Evolutionary conservation across 1,140 invertebrate species (phyloP).

Genomic region (Cotesia chilonis): DNA sequence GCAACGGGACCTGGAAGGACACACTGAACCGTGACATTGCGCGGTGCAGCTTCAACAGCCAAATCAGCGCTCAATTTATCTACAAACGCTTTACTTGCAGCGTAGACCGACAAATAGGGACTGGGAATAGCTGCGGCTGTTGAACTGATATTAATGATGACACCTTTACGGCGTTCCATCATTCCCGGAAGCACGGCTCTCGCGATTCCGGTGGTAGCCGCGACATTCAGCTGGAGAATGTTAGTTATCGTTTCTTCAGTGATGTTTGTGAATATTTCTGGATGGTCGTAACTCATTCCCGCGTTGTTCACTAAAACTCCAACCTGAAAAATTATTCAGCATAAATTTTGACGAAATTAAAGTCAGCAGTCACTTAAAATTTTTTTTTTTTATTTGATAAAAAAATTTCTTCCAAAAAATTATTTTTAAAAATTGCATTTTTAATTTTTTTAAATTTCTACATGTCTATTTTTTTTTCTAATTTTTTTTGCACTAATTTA

Average conservation of each 20-base stretch:
- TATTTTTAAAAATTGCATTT: too few relatives aligned
- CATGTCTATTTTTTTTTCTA: too few relatives aligned
- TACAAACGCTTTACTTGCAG: conserved; percentile 89
- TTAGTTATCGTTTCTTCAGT: conserved; percentile 64
- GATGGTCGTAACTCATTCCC: conserved; percentile 88
- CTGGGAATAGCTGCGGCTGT: conserved; percentile 80
- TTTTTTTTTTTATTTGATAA: too few relatives aligned
- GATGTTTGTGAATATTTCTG: conserved; percentile 82
- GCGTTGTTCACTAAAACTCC: conserved; percentile 96
- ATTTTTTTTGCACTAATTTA: too few relatives aligned
- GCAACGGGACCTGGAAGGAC: conserved; percentile 89
- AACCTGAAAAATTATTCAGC: conserved; percentile 64
- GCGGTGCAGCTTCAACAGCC: conserved; percentile 78
- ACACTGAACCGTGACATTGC: conserved; percentile 86
- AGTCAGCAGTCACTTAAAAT: too few relatives aligned
- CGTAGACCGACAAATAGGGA: conserved; percentile 87
- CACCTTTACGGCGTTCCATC: conserved; percentile 83
- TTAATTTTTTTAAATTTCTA: too few relatives aligned
- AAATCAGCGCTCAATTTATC: conserved; percentile 85
- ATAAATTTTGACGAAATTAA: neutral
- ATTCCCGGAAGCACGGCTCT: conserved; percentile 86
- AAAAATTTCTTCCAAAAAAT: too few relatives aligned
- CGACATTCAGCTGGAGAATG: conserved; percentile 69
- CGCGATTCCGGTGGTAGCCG: conserved; percentile 72
- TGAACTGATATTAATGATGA: conserved; percentile 94